Conservation (phyloP, 2,113 vertebrate species). For the Azemiops feae region DNA sequence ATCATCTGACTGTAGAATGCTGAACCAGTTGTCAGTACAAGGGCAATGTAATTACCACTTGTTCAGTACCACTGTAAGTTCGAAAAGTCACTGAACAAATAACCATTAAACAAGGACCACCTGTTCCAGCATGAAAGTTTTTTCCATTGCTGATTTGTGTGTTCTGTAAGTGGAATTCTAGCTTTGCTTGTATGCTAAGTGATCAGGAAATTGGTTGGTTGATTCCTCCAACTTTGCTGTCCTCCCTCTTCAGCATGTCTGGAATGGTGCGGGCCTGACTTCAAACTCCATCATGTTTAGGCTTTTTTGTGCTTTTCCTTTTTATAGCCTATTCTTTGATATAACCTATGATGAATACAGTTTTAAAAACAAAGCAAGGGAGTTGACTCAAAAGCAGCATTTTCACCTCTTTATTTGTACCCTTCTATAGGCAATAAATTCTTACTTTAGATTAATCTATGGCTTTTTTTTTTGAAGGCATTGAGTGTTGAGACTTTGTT, state of each 20-base stretch:
- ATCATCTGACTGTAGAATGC: neutral
- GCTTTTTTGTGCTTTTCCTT: neutral
- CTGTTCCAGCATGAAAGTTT: neutral
- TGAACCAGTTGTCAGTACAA: neutral
- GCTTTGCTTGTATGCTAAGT: neutral
- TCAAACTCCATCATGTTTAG: neutral
- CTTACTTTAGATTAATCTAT: neutral
- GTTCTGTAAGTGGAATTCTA: neutral
- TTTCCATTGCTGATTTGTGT: neutral
- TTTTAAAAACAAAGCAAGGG: neutral
- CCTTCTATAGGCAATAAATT: neutral
- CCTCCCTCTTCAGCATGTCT: neutral
- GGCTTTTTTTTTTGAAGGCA: neutral
- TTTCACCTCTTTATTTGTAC: neutral
- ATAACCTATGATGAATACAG: neutral
- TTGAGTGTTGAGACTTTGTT: neutral
- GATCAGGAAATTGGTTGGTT: neutral
- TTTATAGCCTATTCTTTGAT: neutral
- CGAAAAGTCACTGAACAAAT: neutral
- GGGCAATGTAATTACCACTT: neutral
- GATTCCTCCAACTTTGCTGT: too few species aligned
- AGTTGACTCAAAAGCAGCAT: neutral
- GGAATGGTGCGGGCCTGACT: neutral
- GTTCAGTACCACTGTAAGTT: neutral
- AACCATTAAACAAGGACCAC: neutral